A percentile compares a stretch with the other conserved stretches of the same genome.
Evolutionary conservation across 2,113 vertebrate species (phyloP).

Genomic region (Dolichotis patagonum): DNA sequence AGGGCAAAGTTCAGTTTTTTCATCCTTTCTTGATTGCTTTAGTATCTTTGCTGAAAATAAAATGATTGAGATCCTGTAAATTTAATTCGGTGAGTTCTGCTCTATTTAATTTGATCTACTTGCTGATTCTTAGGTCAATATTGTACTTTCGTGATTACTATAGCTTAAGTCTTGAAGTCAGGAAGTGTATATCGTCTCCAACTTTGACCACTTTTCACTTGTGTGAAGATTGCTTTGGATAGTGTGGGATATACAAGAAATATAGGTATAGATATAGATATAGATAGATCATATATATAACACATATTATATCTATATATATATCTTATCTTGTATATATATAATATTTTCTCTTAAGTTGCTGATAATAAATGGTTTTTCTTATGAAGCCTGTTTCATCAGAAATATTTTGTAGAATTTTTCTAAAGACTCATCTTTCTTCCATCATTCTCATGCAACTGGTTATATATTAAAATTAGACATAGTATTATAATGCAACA

Average conservation of each 20-base stretch:
- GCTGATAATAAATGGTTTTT: neutral
- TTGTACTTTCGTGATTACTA: neutral
- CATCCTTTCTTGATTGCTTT: neutral
- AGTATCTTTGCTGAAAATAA: neutral
- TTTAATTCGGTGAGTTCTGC: neutral
- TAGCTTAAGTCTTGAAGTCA: neutral
- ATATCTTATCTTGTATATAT: neutral
- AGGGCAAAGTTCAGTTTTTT: neutral
- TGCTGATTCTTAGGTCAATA: neutral
- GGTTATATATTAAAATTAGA: neutral
- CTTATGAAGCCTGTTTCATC: neutral
- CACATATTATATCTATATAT: too few relatives aligned
- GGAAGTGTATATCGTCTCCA: neutral
- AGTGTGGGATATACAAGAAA: too few relatives aligned
- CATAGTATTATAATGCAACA: neutral
- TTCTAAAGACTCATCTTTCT: neutral
- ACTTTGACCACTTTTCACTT: neutral
- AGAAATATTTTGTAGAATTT: neutral
- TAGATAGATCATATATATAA: too few relatives aligned
- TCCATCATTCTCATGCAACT: neutral
- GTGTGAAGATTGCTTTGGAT: neutral
- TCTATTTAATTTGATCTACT: neutral
- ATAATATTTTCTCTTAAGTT: neutral
- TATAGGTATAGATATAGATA: too few relatives aligned
- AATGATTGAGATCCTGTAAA: neutral